Evolutionary conservation across 2,797 vertebrate species (phyloP).

Genomic region (Catamblyrhynchus diadema): DNA sequence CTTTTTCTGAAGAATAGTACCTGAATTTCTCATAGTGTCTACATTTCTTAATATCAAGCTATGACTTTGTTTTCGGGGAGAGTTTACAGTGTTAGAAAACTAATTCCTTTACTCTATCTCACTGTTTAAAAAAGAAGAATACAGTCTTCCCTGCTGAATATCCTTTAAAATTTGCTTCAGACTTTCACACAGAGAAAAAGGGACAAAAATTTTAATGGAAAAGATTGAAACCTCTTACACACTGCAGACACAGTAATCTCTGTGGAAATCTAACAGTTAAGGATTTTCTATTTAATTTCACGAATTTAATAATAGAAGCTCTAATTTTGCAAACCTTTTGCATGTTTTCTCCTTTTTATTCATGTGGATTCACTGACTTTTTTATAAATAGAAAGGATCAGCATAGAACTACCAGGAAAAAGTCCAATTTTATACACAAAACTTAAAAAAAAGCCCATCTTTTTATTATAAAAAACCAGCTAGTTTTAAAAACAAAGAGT

Average conservation of each 20-base stretch:
- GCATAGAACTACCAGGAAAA: not conserved
- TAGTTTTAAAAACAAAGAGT: not conserved
- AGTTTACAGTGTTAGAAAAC: not conserved
- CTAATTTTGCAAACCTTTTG: not conserved
- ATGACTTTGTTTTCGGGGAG: not conserved
- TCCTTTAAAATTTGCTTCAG: not conserved
- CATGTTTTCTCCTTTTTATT: not conserved
- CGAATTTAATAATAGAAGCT: not conserved
- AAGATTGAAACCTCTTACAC: not conserved
- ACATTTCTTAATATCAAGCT: not conserved
- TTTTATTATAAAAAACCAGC: rapidly evolving
- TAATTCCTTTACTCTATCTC: not conserved
- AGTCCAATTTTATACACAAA: not conserved
- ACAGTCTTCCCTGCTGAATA: not conserved
- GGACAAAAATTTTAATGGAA: not conserved
- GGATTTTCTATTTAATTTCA: not conserved
- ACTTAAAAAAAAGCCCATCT: rapidly evolving
- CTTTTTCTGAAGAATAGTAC: not conserved
- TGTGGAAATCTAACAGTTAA: not conserved
- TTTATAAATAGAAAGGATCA: not conserved
- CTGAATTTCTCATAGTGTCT: not conserved
- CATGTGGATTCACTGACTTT: not conserved
- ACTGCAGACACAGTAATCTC: not conserved
- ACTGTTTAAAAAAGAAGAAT: not conserved
- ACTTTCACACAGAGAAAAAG: not conserved